Evolutionary conservation across 2,888 invertebrate genomes (phyloP), one percentile per base, ranked within the genome.

Genomic region (Thera obeliscata): DNA sequence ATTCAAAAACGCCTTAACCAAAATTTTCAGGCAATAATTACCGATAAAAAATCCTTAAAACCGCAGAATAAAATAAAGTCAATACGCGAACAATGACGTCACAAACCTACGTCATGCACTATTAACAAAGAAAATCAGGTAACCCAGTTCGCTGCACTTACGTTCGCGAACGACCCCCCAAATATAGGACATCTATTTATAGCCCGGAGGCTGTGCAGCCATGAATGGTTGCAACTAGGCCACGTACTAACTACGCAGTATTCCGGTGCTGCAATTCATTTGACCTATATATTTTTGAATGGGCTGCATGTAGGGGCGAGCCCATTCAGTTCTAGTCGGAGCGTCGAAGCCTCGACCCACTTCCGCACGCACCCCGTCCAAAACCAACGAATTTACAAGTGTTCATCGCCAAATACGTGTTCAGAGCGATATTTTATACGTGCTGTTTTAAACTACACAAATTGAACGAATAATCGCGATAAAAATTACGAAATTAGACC

Each of bases 251-350:
- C 69, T 69, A 48, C 50, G 1, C n/a, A 33, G 2, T 69, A 69
- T 61, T 63, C 69, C 66, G 66, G 4, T 55, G 66, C 83, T 92
- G 93, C 92, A 92, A 89, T 90, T 69, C 86, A 90, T 90, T 86
- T 91, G 93, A 93, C 93, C 93, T 91, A 93, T 89, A 86, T 93
- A 90, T 92, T 91, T 90, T 91, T 93, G 90, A 93, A 93, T 93
- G 93, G 89, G 87, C 78, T 84, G 88, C 87, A 91, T 91, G 92
- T 91, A 92, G 91, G 88, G 90, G 87, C 90, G 83, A 79, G 83
- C 85, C 81, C 93, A 93, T 93, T 93, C 92, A 93, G 91, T 90
- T 90, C 87, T 87, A 81, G 85, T 78, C 88, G 86, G 88, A 86
- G 82, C 85, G 83, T 84, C 88, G 89, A 87, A 87, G 87, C 81